Base-by-base conservation (phyloP, 2,797 vertebrate species). In the Chanos chanos region DNA sequence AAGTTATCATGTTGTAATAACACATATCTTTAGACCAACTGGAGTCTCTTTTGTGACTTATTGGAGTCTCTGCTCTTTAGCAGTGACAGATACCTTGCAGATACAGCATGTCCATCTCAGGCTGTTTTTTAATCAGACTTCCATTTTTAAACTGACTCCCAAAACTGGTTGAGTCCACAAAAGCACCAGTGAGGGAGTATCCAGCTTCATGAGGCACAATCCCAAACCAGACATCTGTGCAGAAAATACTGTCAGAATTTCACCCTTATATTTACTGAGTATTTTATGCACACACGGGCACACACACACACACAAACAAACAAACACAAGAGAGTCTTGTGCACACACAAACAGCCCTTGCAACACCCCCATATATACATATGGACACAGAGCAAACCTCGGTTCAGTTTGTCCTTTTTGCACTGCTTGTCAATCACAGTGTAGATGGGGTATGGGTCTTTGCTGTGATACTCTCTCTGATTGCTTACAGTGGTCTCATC, bases 391-490 rank as follows among this genome's bases (percentile, higher is more conserved):
- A n/a, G n/a, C 19, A 19, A 8, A 52, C 15, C n/a, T 41, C 9
- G 16, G 7, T 13, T 5, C n/a, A n/a, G n/a, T 1, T 33, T 3
- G 3, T 4, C 4, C 6, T 43, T 36, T 40, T 4, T 34, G 30
- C 7, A n/a, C 43, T 21, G 2, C 10, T 63, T 54, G 27, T 63
- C 61, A 1, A 45, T 54, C 40, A 45, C 10, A 1, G 39, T 15
- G 27, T 63, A 63, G 4, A 63, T 21, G 50, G 61, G 61, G 54
- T 34, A 21, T 2, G 61, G 61, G 50, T 63, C 15, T 37, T 54
- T 54, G 12, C n/a, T 8, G 7, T 36, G 6, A 13, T 28, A n/a
- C 2, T 15, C 2, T 31, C 10, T 6, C 7, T 28, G 6, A 2
- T 54, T 4, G 45, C 50, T 5, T 4, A 63, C 22, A 4, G 10